phyloP scores from a whole-genome alignment of 2,888 invertebrate genomes.

The Drosophila birchii region DNA sequence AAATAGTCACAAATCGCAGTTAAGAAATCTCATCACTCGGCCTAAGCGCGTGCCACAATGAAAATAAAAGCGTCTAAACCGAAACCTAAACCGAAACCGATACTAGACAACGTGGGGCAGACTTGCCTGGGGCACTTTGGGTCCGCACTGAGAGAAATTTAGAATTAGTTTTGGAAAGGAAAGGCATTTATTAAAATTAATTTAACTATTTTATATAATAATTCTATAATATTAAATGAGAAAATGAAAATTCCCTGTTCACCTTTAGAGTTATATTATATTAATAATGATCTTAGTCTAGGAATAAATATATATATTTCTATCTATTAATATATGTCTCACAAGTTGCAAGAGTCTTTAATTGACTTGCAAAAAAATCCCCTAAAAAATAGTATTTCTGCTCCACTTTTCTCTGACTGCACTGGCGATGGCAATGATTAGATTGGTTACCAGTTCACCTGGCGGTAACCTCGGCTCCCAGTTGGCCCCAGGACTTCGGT shows the following conservation, averaged over 20 bases:
- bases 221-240: background rate
- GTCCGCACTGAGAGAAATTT: slow-evolving; percentile 14
- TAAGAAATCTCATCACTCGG: slow-evolving; percentile 41
- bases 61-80: slow-evolving; percentile 19
- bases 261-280: too few relatives aligned
- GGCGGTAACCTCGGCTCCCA: slow-evolving; percentile 3
- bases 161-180: too few relatives aligned
- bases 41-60: slow-evolving; percentile 38
- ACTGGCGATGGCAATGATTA: background rate
- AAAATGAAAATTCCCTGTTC: background rate
- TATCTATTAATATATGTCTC: background rate
- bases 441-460: slow-evolving; percentile 40
- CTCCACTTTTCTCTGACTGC: background rate
- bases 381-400: background rate
- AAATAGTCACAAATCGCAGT: slow-evolving; percentile 42
- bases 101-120: slow-evolving; percentile 41
- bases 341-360: background rate
- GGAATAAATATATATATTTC: background rate
- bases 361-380: background rate
- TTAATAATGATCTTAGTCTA: background rate
- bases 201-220: background rate
- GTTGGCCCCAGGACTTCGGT: slow-evolving; percentile 5
- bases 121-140: slow-evolving; percentile 16
- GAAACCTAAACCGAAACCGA: slow-evolving; percentile 25
- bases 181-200: background rate